Evolutionary conservation across 2,113 vertebrate species (phyloP), one percentile per base, ranked within the genome.

Genomic region (Fukomys damarensis): DNA sequence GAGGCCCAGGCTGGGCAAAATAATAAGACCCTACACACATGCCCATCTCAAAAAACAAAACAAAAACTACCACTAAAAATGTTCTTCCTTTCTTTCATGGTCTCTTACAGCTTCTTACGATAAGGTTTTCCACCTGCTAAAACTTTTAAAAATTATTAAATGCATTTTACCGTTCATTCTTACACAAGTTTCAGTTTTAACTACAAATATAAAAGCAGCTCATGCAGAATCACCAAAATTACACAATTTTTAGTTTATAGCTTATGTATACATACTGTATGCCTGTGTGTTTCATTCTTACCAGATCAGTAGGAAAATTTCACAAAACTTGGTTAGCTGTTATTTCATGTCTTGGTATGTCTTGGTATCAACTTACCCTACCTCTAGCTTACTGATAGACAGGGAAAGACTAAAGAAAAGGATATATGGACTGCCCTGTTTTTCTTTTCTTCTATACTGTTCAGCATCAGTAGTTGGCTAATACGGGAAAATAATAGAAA

Each of bases 161-260:
- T 94, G 63, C 41, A 77, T 72, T 94, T 70, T 92, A 70, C 66
- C 49, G 35, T 83, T 83, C 26, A 56, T 77, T 54, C 82, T 95
- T 95, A 52, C 83, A 66, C 70, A 35, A 82, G 26, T 56, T 93
- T 9, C 30, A 66, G 43, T 82, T 91, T 58, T 80, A 86, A 88
- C 52, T 93, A n/a, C 59, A 87, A 77, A 70, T 76, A 77, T 32
- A 85, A 87, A 63, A 79, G 13, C 46, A 80, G 72, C 63, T 85
- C 89, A 56, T 30, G 54, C 17, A 91, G 38, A 84, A 87, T 90
- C 41, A 41, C n/a, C 86, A 93, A 41, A 88, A 77, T 80, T 84
- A 83, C 1, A 85, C 22, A 61, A 12, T 82, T 95, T 89, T 8
- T 72, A 38, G 82, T 86, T 86, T 68, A 59, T 54, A 72, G 14